Conservation (phyloP, 2,797 vertebrate genomes). For the Phaenicophaeus curvirostris region DNA sequence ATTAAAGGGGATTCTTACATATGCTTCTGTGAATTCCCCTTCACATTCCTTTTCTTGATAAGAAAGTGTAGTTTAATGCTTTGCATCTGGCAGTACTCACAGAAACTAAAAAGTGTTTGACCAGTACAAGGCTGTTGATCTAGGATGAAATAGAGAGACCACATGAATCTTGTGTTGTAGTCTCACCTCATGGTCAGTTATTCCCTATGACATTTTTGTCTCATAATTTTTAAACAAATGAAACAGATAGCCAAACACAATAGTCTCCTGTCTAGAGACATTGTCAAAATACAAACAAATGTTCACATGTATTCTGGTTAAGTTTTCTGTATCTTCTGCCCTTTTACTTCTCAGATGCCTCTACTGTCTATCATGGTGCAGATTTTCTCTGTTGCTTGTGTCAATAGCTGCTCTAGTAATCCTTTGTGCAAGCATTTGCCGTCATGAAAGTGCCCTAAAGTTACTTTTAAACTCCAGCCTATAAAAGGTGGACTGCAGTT, state of each 20-base stretch:
- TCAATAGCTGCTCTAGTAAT: slow-evolving; percentile 52
- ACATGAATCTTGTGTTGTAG: not conserved
- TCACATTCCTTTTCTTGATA: not conserved
- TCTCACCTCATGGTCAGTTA: not conserved
- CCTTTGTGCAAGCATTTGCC: slow-evolving; percentile 24
- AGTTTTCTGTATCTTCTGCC: not conserved
- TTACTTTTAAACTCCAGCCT: slow-evolving; percentile 44
- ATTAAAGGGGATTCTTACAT: not conserved
- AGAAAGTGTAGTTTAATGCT: not conserved
- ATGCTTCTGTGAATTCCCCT: not conserved
- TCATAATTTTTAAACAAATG: not conserved
- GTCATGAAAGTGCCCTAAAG: slow-evolving; percentile 16
- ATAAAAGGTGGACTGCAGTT: slow-evolving; percentile 21
- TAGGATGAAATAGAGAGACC: not conserved
- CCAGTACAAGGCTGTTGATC: not conserved
- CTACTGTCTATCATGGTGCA: not conserved
- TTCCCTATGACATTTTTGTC: not conserved
- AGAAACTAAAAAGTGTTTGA: not conserved
- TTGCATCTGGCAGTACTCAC: not conserved
- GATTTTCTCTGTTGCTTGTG: slow-evolving; percentile 16
- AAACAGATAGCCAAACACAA: not conserved
- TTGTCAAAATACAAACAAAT: not conserved
- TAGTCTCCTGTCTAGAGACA: not conserved
- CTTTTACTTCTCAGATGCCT: not conserved
- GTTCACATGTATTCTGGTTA: not conserved